Conservation (phyloP, 2,888 invertebrate genomes). For the Rhagonycha lutea region DNA sequence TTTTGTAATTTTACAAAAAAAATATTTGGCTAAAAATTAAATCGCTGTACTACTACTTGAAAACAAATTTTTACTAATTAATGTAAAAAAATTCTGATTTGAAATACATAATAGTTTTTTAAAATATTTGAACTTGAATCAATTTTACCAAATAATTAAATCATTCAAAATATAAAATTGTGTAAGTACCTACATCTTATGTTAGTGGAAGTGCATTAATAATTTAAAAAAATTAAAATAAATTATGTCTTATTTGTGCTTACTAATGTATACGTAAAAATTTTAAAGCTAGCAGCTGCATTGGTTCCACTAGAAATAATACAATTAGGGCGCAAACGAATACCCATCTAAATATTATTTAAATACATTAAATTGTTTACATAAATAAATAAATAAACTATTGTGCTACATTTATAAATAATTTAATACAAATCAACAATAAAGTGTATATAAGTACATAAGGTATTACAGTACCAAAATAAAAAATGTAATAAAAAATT, state of each 20-base stretch:
- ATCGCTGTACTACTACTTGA: background rate
- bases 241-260: background rate
- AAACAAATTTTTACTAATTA: background rate
- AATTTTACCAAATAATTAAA: background rate
- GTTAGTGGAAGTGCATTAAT: background rate
- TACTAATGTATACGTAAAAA: conserved; percentile 9
- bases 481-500: conserved; percentile 26
- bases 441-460: conserved; percentile 21
- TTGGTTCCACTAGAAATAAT: background rate
- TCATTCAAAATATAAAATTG: background rate
- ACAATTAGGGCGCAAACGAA: background rate
- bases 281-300: conserved; percentile 30
- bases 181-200: background rate
- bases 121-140: background rate
- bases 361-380: background rate
- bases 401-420: conserved; percentile 7
- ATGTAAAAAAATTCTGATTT: too few relatives aligned
- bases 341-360: background rate
- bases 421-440: conserved; percentile 27
- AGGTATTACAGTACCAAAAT: conserved; percentile 14
- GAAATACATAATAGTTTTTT: too few relatives aligned
- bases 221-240: background rate
- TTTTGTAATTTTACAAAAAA: background rate
- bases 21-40: background rate
- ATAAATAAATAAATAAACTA: conserved; percentile 1